Evolutionary conservation across 2,888 invertebrate species (phyloP).

Genomic region (Macrophya annulata): DNA sequence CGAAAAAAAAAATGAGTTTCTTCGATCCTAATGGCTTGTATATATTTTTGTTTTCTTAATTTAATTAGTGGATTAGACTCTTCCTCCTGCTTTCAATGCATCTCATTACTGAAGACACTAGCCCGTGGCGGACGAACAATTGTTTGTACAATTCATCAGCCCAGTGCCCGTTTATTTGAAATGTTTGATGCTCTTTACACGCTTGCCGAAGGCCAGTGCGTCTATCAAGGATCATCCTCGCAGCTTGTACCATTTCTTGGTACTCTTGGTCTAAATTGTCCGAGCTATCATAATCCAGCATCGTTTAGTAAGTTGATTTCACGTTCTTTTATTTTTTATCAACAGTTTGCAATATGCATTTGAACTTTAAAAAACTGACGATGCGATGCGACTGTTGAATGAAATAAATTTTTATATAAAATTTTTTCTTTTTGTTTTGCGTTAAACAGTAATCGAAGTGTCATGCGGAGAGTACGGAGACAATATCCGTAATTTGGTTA

Average conservation of each 20-base stretch:
- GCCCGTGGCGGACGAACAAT: conserved; percentile 96
- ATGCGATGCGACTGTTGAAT: no score
- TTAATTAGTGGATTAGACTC: conserved; percentile 93
- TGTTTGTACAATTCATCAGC: conserved; percentile 98
- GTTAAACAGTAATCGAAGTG: conserved; percentile 91
- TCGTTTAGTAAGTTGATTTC: conserved; percentile 86
- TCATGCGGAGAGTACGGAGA: conserved; percentile 98
- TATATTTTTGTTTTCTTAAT: conserved; percentile 56
- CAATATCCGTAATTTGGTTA: conserved; percentile 90
- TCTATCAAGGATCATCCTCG: conserved; percentile 94
- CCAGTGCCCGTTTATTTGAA: conserved; percentile 97
- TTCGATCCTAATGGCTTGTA: conserved; percentile 6
- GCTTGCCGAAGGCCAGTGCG: conserved; percentile 95
- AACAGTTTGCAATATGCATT: neutral
- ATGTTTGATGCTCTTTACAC: conserved; percentile 98
- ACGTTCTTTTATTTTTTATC: neutral
- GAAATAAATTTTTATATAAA: conserved; percentile 1
- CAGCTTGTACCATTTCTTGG: conserved; percentile 92
- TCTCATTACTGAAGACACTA: conserved; percentile 92
- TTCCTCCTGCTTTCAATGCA: conserved; percentile 97
- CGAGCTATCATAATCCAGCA: conserved; percentile 98
- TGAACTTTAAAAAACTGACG: neutral
- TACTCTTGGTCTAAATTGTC: conserved; percentile 92
- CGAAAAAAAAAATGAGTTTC: neutral
- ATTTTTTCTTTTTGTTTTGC: conserved; percentile 39